Base-by-base conservation (phyloP, 2,797 vertebrate genomes). In the Halcyon leucocephala region DNA sequence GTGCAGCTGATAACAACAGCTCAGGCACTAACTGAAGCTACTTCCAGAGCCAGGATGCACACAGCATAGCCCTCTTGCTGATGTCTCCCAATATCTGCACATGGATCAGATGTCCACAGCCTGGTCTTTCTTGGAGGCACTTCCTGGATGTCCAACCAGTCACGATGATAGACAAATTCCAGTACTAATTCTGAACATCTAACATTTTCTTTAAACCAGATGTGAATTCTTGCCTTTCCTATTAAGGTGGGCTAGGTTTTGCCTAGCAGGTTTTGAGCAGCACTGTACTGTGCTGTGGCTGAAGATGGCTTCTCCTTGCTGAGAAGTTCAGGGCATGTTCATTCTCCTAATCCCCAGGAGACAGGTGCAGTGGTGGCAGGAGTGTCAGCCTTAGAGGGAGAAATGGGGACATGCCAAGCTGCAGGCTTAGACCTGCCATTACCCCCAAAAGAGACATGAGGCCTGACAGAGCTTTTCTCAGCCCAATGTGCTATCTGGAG, bases 41-140 rank as follows among this genome's bases (percentile, higher is more conserved):
- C 10, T 54, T 6, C 12, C 44, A 65, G 29, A 65, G 39, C 12
- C 1, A 0, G 61, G 28, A 29, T 35, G 10, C 49, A 69, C 49
- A 48, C 31, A 74, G 10, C 49, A 64, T 62, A 3, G 0, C 44
- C 25, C 10, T 66, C 7, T 61, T 0, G 0, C 3, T 2, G 0
- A 31, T 25, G 10, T 58, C 74, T 37, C 71, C 42, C 29, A 33
- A 16, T 33, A 66, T 14, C 52, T 82, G 57, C 42, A 10, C 7
- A 0, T 13, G 11, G 11, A 58, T 62, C 24, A 78, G 57, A 42
- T 12, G 19, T 21, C 33, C n/a, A 16, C 9, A 71, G n/a, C 26
- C 57, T 51, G 42, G 33, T 7, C 22, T 90, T 69, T 61, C 54
- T 64, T 44, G 12, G 16, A 77, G 31, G 11, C 6, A 12, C 16